Evolutionary conservation across 2,797 vertebrate species (phyloP).

Genomic region (Poeciliopsis presidionis): DNA sequence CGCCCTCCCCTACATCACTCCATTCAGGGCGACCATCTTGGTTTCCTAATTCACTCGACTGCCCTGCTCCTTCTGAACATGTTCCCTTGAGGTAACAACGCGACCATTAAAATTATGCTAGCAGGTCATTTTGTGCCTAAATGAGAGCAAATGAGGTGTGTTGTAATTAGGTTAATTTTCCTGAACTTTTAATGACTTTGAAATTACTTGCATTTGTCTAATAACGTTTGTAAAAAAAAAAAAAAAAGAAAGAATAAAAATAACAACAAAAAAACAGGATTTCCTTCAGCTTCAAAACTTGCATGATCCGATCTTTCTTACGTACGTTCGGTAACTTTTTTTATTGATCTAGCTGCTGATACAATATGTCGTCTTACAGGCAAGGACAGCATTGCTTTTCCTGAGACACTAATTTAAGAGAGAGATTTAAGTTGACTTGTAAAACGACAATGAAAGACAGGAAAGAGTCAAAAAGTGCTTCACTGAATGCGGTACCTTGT

Average conservation of each 20-base stretch:
- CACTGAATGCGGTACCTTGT: neutral
- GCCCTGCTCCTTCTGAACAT: neutral
- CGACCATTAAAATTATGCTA: neutral
- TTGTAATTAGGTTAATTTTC: neutral
- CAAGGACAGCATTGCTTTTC: neutral
- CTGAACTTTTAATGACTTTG: neutral
- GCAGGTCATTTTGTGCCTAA: conserved; percentile 1
- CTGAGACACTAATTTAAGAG: neutral
- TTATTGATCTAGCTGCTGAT: neutral
- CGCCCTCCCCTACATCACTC: neutral
- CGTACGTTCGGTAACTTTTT: neutral
- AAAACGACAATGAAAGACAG: neutral
- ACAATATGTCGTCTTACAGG: neutral
- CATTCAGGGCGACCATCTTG: neutral
- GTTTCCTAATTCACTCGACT: neutral
- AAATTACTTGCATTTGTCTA: neutral
- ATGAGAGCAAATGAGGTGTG: neutral
- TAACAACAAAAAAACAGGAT: neutral
- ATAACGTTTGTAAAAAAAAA: neutral
- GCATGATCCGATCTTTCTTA: conserved; percentile 11
- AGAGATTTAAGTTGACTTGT: neutral
- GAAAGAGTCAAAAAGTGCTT: neutral
- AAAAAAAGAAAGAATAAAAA: too few relatives aligned
- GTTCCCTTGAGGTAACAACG: neutral
- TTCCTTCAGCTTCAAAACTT: neutral